A percentile compares a stretch with the other conserved stretches of the same genome.
Evolutionary conservation across 2,113 vertebrate species (phyloP).

Genomic region (Grallaria varia): DNA sequence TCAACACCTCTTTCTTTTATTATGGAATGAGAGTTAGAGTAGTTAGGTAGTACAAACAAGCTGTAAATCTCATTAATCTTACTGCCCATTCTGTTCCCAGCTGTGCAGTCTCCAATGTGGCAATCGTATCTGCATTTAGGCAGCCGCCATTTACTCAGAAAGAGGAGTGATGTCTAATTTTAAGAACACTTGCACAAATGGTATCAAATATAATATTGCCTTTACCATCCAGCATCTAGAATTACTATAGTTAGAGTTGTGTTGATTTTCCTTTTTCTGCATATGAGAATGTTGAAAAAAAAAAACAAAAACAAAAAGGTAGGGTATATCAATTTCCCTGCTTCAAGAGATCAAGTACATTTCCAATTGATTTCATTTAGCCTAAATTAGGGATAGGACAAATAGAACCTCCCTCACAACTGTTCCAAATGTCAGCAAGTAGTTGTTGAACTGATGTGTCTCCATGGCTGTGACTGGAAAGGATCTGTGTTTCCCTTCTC

Average conservation of each 20-base stretch:
- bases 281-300: accelerated
- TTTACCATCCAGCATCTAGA: neutral
- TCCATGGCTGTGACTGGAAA: neutral
- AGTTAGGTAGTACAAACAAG: slow-evolving; percentile 23
- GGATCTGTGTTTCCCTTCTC: neutral
- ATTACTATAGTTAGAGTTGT: neutral
- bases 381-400: neutral
- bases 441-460: neutral
- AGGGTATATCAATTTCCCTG: neutral
- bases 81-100: neutral
- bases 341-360: neutral
- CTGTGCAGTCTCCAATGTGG: neutral
- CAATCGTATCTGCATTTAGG: neutral
- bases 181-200: neutral
- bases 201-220: neutral
- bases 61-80: slow-evolving; percentile 41
- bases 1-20: slow-evolving; percentile 37
- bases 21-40: slow-evolving; percentile 7
- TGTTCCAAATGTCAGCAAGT: neutral
- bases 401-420: neutral
- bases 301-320: neutral
- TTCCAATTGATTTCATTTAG: neutral
- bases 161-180: neutral
- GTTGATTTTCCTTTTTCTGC: neutral
- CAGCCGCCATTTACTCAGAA: neutral